A percentile compares a stretch with the other conserved stretches of the same genome.
phyloP scores from a whole-genome alignment of 2,797 vertebrate genomes.

The Amazonetta brasiliensis region DNA sequence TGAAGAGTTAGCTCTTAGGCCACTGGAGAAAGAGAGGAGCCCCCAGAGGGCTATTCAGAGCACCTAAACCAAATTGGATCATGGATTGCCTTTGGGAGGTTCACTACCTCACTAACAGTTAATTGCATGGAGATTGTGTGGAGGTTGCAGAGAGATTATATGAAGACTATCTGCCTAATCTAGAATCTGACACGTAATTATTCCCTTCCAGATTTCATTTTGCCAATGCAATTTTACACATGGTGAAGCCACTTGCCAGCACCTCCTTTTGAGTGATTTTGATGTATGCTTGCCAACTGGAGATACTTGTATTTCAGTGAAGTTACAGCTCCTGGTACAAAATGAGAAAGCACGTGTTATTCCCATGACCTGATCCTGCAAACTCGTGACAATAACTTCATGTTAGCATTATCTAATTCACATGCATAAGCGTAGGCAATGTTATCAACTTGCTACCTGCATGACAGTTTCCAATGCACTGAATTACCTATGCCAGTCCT shows the following conservation, averaged over 20 bases:
- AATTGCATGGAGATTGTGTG: not conserved
- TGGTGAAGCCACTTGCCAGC: not conserved
- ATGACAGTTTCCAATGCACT: accelerated
- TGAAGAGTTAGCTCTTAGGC: not conserved
- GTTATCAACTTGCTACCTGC: not conserved
- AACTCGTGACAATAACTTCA: not conserved
- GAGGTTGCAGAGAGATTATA: not conserved
- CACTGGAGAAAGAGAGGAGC: not conserved
- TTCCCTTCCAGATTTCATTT: not conserved
- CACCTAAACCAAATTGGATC: not conserved
- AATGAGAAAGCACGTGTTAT: not conserved
- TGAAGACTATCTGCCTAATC: not conserved
- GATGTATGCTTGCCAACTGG: not conserved
- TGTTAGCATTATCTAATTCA: not conserved
- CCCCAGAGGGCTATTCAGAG: not conserved
- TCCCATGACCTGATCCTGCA: not conserved
- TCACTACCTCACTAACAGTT: not conserved
- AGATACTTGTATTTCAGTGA: not conserved
- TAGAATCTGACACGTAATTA: not conserved
- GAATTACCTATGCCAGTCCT: not conserved
- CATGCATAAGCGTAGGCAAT: not conserved
- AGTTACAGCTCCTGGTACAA: not conserved
- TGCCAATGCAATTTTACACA: not conserved
- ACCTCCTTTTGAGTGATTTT: not conserved
- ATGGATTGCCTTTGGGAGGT: not conserved